Evolutionary conservation across 2,113 vertebrate species (phyloP), one percentile per base, ranked within the genome.

Genomic region (Sinocyclocheilus anophthalmus): DNA sequence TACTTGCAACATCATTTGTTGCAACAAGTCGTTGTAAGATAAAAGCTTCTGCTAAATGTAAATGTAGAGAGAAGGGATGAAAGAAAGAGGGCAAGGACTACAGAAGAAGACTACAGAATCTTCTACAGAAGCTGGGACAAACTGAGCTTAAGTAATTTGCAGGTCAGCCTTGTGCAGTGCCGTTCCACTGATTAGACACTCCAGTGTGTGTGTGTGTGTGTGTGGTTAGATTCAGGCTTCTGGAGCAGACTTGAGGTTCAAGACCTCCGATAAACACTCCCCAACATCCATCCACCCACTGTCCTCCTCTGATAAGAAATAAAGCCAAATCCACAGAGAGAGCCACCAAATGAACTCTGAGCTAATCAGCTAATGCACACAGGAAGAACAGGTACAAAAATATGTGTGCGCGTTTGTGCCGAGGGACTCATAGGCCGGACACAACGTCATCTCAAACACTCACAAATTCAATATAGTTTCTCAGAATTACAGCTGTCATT

Each of bases 141-240:
- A 63, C 18, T n/a, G 33, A 53, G 69, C 59, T 90, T 90, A 91
- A 85, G 84, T 90, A 90, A 90, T 88, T 84, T 91, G 85, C 88
- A 90, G 91, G 88, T 89, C 91, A 90, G 45, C 2, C 76, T 73
- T 76, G 61, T 82, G 77, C 65, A 81, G 48, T 63, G 84, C 67
- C 59, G 13, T 83, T 50, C 33, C 69, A 86, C 75, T 70, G 85
- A 76, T 81, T 79, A 14, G 80, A 78, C 37, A 26, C 37, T 84
- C 10, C 39, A 80, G 42, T 50, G 24, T 18, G 45, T 39, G 61
- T 39, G 53, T 39, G 61, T 39, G 53, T 59, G 76, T 39, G 65
- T 16, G 37, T 50, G 22, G 65, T 65, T 22, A 42, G 33, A 67
- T 79, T 78, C 48, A 59, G 18, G n/a, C 20, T 24, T 26, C 16